A percentile compares a stretch with the other conserved stretches of the same genome.
Conservation (phyloP, 2,888 invertebrate species). For the Cephus spinipes region DNA sequence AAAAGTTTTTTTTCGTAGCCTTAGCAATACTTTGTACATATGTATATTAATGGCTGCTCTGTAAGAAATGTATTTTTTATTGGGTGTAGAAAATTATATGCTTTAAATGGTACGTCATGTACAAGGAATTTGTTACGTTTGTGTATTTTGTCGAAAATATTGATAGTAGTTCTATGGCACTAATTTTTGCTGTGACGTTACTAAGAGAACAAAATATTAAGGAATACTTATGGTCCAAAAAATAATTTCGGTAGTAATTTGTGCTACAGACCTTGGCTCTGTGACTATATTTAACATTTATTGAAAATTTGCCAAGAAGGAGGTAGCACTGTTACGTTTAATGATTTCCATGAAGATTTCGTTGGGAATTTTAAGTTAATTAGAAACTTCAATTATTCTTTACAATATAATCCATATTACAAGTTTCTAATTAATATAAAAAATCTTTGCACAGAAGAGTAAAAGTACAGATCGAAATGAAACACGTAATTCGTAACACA, state of each 20-base stretch:
- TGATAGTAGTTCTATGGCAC: not conserved
- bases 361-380: no score
- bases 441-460: not conserved
- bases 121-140: no score
- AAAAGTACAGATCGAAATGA: not conserved
- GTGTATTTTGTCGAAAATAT: not conserved
- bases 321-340: not conserved
- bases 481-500: not conserved
- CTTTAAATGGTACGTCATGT: no score
- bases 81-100: not conserved
- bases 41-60: not conserved
- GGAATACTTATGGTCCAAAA: not conserved
- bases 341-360: not conserved
- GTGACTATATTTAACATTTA: not conserved
- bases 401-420: no score
- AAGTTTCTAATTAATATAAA: not conserved
- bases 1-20: not conserved
- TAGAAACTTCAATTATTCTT: no score
- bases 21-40: not conserved
- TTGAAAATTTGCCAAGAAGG: not conserved
- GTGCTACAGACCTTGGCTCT: not conserved
- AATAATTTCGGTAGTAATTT: not conserved
- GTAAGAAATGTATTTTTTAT: not conserved
- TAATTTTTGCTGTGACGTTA: not conserved
- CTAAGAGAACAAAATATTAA: not conserved